These are phyloP conservation scores for Tringa solitaria DNA, from an alignment of 2,113 vertebrate species.

Conservation along the genomic window DNA sequence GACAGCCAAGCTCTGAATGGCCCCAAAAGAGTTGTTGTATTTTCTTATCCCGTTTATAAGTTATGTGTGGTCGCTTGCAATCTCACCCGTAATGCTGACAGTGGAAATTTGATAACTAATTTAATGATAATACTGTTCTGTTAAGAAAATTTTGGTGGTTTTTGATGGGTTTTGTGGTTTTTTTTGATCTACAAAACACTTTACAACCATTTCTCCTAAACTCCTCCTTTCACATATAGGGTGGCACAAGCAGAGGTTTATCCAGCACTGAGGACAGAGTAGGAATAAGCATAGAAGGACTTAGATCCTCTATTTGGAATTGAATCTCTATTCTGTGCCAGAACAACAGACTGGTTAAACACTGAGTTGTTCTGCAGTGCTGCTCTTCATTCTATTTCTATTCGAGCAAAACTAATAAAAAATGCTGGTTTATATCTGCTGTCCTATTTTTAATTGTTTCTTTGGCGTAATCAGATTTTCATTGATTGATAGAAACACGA, in stretches of 20 bases:
- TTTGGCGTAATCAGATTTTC: not conserved
- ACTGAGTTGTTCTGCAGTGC: not conserved
- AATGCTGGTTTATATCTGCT: not conserved
- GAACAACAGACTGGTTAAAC: not conserved
- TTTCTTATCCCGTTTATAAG: not conserved
- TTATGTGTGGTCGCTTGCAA: not conserved
- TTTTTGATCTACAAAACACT: not conserved
- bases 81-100: not conserved
- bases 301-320: not conserved
- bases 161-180: not conserved
- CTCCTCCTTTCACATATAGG: not conserved
- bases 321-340: not conserved
- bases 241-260: not conserved
- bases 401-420: not conserved
- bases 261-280: not conserved
- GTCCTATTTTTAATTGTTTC: not conserved
- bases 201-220: not conserved
- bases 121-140: not conserved
- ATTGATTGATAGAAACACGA: not conserved
- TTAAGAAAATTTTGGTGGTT: not conserved
- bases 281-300: not conserved
- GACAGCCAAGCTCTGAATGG: not conserved
- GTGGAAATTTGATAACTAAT: not conserved
- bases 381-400: not conserved
- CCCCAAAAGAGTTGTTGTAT: not conserved